phyloP scores from a whole-genome alignment of 2,113 vertebrate species.

The Peromyscus polionotus region DNA sequence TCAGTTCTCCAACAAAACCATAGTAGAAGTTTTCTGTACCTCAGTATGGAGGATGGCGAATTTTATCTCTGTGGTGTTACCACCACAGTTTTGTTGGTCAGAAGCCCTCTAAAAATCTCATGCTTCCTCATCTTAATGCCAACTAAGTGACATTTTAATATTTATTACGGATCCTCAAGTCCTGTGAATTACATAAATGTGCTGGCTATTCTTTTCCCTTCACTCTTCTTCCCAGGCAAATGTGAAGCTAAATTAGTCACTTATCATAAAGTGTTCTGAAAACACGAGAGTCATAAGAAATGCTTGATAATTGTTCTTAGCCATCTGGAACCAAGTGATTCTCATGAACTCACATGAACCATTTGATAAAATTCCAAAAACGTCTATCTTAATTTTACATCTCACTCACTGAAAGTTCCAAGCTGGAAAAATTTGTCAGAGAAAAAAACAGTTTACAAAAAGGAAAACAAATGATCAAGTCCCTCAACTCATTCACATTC shows the following conservation, averaged over 20 bases:
- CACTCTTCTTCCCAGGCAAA: constrained; percentile 54
- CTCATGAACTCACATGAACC: constrained; percentile 74
- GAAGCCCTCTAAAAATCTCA: neutral
- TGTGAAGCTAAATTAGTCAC: constrained; percentile 74
- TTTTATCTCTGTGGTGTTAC: neutral
- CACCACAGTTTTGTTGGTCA: neutral
- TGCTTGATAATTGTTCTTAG: constrained; percentile 75
- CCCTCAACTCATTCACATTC: constrained; percentile 16
- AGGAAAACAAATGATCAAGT: constrained; percentile 49
- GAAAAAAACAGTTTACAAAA: constrained; percentile 40
- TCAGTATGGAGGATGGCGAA: too few species aligned
- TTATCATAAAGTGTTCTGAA: constrained; percentile 77
- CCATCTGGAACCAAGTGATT: constrained; percentile 76
- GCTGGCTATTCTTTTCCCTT: constrained; percentile 53
- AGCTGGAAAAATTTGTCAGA: constrained; percentile 48
- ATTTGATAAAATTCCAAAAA: constrained; percentile 76
- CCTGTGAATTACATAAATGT: constrained; percentile 61
- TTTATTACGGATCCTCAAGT: constrained; percentile 62
- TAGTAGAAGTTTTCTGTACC: neutral
- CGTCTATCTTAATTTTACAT: constrained; percentile 72
- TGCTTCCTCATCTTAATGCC: neutral
- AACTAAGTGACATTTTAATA: constrained; percentile 56
- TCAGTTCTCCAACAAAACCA: neutral
- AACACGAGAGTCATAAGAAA: constrained; percentile 70
- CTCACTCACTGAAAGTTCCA: constrained; percentile 69